Evolutionary conservation across 2,888 invertebrate species (phyloP), one percentile per base, ranked within the genome.

Genomic region (Ferrisia virgata): DNA sequence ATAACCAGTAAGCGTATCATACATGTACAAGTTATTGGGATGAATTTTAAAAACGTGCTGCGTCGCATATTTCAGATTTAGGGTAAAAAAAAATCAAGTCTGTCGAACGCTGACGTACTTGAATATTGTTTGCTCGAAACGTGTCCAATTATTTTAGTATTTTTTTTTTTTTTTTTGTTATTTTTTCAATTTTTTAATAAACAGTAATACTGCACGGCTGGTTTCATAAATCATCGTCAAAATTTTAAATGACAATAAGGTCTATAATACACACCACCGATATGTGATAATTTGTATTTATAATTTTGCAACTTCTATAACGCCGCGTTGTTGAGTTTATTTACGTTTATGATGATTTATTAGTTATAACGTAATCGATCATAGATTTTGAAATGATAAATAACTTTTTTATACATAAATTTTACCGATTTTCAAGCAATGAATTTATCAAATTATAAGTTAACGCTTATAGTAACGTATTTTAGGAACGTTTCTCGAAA

Each of bases 151-250:
- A 64, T 64, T 64, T 28, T 28, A 15, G 28, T 31, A 25, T 64
- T 28, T 64, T 64, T 64, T n/a, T n/a, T n/a, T n/a, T n/a, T n/a
- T n/a, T n/a, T n/a, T n/a, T n/a, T n/a, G n/a, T n/a, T n/a, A n/a
- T n/a, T n/a, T n/a, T n/a, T 39, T 11, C 11, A 39, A 25, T 28
- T 64, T 64, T 64, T 64, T 64, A 64, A 64, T 64, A 64, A 64
- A 25, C 64, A 64, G 6, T 53, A 22, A 64, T 64, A 64, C 11
- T 28, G 18, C 64, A 28, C 64, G 64, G 15, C 13, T 25, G 25
- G 64, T 64, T 64, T 64, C 28, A 64, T 64, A 64, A 64, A 64
- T 64, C 64, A 64, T 64, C 28, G 64, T 64, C 64, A 64, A 64
- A 64, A 15, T 64, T 64, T 28, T 3, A 64, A 64, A 64, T 64